Percentiles rank a stretch among this genome's conserved stretches.
phyloP scores from a whole-genome alignment of 2,888 invertebrate species.

The Scrobipalpa atriplicella region DNA sequence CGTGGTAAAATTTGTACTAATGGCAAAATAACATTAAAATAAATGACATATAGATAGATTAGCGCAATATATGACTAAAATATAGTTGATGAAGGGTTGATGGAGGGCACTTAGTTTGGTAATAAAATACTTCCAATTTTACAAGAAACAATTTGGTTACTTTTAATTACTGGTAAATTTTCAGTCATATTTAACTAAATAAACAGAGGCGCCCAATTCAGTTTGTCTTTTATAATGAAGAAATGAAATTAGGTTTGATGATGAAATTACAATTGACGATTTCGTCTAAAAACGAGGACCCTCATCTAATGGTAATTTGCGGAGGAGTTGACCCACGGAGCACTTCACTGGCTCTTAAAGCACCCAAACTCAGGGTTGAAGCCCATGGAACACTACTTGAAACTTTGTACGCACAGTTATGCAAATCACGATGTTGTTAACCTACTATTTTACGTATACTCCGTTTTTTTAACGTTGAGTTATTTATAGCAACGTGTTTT shows the following conservation, averaged over 20 bases:
- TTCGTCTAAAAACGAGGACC: constrained; percentile 63
- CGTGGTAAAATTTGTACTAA: no score
- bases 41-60: no score
- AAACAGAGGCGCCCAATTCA: constrained; percentile 33
- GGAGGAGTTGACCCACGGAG: constrained; percentile 58
- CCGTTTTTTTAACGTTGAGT: no score
- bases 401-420: constrained; percentile 43
- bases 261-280: constrained; percentile 62
- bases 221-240: constrained; percentile 46
- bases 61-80: no score
- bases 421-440: constrained; percentile 36
- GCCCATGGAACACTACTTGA: constrained; percentile 39
- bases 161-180: not conserved
- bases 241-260: constrained; percentile 55
- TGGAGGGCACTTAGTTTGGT: no score
- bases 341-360: constrained; percentile 48
- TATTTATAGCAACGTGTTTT: no score
- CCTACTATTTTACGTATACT: not conserved
- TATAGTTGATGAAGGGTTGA: no score
- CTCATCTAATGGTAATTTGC: constrained; percentile 73
- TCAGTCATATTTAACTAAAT: not conserved
- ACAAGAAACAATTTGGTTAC: no score
- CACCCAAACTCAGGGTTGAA: constrained; percentile 36
- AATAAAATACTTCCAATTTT: no score
- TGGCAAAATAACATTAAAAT: no score